Evolutionary conservation across 2,888 invertebrate species (phyloP).

Genomic region (Zonitis immaculata): DNA sequence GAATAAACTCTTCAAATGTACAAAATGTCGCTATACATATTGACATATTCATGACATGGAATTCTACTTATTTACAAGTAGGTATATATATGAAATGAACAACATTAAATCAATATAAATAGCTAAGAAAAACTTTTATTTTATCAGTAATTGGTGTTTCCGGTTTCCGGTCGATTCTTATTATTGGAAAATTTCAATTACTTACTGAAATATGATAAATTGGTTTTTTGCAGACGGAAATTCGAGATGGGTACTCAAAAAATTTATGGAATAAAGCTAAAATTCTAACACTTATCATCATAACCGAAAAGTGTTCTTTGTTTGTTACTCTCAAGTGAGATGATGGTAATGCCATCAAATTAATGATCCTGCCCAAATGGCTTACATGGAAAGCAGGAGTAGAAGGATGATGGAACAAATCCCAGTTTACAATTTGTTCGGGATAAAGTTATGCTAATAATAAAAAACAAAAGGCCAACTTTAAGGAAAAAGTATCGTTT

Average conservation of each 20-base stretch:
- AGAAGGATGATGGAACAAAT: neutral
- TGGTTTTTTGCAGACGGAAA: no score
- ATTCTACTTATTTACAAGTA: no score
- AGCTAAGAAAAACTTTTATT: neutral
- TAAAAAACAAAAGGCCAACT: neutral
- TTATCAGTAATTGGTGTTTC: neutral
- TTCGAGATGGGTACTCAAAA: no score
- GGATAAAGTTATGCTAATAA: neutral
- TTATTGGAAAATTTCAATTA: neutral
- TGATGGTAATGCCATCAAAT: neutral
- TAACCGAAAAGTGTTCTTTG: neutral
- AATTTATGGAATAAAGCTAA: neutral
- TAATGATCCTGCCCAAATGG: neutral
- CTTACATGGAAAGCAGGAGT: neutral
- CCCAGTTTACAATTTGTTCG: neutral
- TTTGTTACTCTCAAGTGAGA: neutral
- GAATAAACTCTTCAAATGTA: neutral
- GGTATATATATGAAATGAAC: neutral
- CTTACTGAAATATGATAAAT: no score
- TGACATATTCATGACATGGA: neutral
- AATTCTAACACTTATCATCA: neutral
- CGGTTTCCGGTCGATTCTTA: neutral
- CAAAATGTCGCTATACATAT: neutral
- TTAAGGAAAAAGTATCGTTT: neutral
- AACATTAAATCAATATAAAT: neutral